These are phyloP conservation scores for Athene noctua DNA, from an alignment of 2,113 vertebrate species.

Conservation along the genomic window DNA sequence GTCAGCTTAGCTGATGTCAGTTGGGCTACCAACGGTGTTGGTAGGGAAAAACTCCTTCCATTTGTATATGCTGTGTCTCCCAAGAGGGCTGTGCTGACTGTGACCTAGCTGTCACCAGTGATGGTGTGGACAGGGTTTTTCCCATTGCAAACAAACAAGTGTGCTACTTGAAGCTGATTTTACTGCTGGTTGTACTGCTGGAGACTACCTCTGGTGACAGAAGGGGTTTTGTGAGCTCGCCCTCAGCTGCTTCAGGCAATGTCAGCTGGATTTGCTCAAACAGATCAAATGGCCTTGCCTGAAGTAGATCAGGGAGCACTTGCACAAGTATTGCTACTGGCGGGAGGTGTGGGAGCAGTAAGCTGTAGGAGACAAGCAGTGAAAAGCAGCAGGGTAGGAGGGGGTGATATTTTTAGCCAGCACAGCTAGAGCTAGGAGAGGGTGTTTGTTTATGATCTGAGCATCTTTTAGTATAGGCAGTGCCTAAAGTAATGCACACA, in stretches of 20 bases:
- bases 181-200: neutral
- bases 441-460: neutral
- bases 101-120: neutral
- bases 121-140: neutral
- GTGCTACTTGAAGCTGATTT: neutral
- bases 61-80: neutral
- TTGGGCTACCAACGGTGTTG: neutral
- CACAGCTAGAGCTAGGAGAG: neutral
- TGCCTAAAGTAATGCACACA: neutral
- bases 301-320: neutral
- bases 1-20: neutral
- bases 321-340: neutral
- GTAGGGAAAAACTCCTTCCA: neutral
- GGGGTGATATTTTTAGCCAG: constrained; percentile 32
- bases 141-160: neutral
- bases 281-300: neutral
- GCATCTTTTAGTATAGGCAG: constrained; percentile 9
- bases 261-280: neutral
- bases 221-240: neutral
- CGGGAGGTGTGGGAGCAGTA: neutral
- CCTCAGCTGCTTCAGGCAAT: neutral
- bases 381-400: constrained; percentile 15
- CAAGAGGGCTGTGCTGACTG: neutral
- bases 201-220: neutral
- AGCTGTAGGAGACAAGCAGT: neutral